A percentile compares a stretch with the other conserved stretches of the same genome.
Conservation (phyloP, 2,888 invertebrate genomes). For the Villa cingulata region DNA sequence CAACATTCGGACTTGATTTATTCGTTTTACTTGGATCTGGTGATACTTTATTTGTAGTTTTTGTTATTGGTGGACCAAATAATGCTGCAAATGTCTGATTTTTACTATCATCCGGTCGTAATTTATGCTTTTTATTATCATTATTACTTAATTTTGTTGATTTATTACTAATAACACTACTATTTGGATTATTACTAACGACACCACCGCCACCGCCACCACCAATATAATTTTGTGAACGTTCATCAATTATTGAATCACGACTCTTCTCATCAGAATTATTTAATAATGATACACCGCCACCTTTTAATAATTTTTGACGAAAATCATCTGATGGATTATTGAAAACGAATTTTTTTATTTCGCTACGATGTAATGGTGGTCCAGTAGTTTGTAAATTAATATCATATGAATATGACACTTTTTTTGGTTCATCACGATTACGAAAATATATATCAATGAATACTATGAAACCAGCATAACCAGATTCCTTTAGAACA, state of each 20-base stretch:
- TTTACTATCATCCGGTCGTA: slow-evolving; percentile 43
- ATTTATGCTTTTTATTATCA: slow-evolving; percentile 44
- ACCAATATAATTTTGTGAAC: slow-evolving; percentile 29
- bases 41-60: slow-evolving; percentile 50
- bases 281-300: slow-evolving; percentile 49
- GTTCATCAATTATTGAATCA: slow-evolving; percentile 44
- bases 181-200: no score
- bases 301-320: slow-evolving; percentile 74
- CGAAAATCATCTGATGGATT: slow-evolving; percentile 82
- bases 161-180: neutral
- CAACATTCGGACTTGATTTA: slow-evolving; percentile 6
- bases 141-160: neutral
- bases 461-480: slow-evolving; percentile 82
- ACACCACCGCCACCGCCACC: no score
- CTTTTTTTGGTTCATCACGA: slow-evolving; percentile 79
- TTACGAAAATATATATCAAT: slow-evolving; percentile 83
- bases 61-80: slow-evolving; percentile 72
- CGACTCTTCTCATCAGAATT: slow-evolving; percentile 41
- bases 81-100: slow-evolving; percentile 59
- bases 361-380: slow-evolving; percentile 53
- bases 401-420: slow-evolving; percentile 73
- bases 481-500: slow-evolving; percentile 81
- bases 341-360: slow-evolving; percentile 72
- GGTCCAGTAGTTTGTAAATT: slow-evolving; percentile 63
- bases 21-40: slow-evolving; percentile 42